These are phyloP conservation scores for Chelonoidis abingdonii DNA, from an alignment of 2,113 vertebrate genomes.

Conservation along the genomic window DNA sequence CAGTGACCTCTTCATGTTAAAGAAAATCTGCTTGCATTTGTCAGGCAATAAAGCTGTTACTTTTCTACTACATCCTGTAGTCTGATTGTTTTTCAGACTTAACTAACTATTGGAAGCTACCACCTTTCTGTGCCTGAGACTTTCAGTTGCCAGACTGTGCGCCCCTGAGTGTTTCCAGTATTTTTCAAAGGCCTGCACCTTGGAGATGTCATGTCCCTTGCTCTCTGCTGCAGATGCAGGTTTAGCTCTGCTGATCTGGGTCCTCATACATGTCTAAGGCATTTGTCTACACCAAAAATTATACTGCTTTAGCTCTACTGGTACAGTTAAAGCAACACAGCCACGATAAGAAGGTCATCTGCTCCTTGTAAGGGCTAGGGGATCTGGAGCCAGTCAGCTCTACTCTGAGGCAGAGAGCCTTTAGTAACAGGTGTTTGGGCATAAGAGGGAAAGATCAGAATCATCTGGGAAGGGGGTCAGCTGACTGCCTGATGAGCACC, in stretches of 20 bases:
- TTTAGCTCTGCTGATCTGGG: neutral
- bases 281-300: neutral
- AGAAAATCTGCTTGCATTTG: slow-evolving; percentile 43
- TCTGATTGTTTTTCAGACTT: neutral
- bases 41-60: slow-evolving; percentile 40
- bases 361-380: neutral
- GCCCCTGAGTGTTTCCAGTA: neutral
- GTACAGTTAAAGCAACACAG: neutral
- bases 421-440: neutral
- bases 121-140: slow-evolving; percentile 41
- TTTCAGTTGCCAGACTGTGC: slow-evolving; percentile 31
- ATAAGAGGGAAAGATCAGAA: neutral
- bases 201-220: neutral
- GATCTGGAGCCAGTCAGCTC: neutral
- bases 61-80: slow-evolving; percentile 30
- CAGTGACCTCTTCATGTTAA: neutral
- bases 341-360: neutral
- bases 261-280: neutral
- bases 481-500: neutral
- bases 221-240: neutral
- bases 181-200: neutral
- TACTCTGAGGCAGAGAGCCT: neutral
- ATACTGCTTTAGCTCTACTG: neutral
- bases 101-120: slow-evolving; percentile 11
- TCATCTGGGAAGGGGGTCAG: neutral